Conservation (phyloP, 2,797 vertebrate genomes). For the Astyanax mexicanus region DNA sequence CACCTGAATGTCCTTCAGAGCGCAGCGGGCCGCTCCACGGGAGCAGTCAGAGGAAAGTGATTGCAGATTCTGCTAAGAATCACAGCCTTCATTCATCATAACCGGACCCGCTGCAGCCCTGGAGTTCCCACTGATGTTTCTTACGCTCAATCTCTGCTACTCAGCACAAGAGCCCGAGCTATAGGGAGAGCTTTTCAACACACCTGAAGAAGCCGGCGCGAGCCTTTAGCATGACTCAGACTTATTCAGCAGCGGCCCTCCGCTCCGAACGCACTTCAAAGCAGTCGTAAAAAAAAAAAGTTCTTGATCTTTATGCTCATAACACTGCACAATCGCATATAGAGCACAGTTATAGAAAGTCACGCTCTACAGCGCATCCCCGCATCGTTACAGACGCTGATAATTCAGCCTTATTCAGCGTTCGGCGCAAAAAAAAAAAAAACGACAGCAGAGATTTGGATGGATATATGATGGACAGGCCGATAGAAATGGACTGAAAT, state of each 20-base stretch:
- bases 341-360: neutral
- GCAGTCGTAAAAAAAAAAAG: neutral
- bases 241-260: slow-evolving; percentile 2
- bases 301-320: neutral
- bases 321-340: neutral
- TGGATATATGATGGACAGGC: too few relatives aligned
- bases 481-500: too few relatives aligned
- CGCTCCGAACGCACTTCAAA: neutral
- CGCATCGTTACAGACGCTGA: too few relatives aligned
- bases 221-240: slow-evolving; percentile 1
- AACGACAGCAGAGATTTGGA: too few relatives aligned
- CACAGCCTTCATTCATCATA: slow-evolving; percentile 64
- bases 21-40: slow-evolving; percentile 21
- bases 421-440: too few relatives aligned
- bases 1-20: slow-evolving; percentile 69
- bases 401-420: neutral
- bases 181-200: neutral
- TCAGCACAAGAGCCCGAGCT: slow-evolving; percentile 8
- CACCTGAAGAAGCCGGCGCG: slow-evolving; percentile 6
- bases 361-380: too few relatives aligned
- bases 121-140: slow-evolving; percentile 9
- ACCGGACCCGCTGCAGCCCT: slow-evolving; percentile 13
- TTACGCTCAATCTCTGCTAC: slow-evolving; percentile 19
- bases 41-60: slow-evolving; percentile 61
- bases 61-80: slow-evolving; percentile 64